These are phyloP conservation scores for Epizoanthus ramosus DNA, from an alignment of 92 coral and sea anemone genomes.

Conservation along the genomic window DNA sequence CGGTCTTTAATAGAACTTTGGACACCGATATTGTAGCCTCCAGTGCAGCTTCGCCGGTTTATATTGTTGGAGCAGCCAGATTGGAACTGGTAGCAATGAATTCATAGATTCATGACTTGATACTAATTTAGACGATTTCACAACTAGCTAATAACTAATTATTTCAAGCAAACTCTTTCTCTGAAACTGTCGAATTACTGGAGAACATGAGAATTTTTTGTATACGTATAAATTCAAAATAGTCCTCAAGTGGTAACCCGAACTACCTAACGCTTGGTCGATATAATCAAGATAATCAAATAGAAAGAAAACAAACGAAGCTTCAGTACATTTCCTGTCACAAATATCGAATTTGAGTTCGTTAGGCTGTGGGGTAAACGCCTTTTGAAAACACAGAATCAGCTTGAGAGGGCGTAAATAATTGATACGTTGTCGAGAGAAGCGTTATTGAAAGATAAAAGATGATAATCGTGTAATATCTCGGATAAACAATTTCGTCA, in stretches of 20 bases:
- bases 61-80: too few species aligned
- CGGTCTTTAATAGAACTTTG: too few species aligned
- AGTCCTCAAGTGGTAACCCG: too few species aligned
- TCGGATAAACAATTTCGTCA: not conserved
- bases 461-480: not conserved
- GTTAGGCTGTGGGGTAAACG: slow-evolving; percentile 7
- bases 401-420: not conserved
- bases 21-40: too few species aligned
- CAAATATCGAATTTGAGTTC: not conserved
- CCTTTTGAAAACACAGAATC: slow-evolving; percentile 41
- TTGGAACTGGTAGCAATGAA: slow-evolving; percentile 2
- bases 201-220: too few species aligned
- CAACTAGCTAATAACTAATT: not conserved
- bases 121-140: not conserved
- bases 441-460: not conserved
- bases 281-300: too few species aligned
- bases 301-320: not conserved
- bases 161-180: not conserved
- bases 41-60: too few species aligned
- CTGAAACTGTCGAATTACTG: not conserved
- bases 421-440: slow-evolving; percentile 25
- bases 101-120: not conserved
- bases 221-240: too few species aligned
- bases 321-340: not conserved
- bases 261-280: not conserved